Evolutionary conservation across 1,140 invertebrate genomes (phyloP).

Genomic region (Colletes gigas): DNA sequence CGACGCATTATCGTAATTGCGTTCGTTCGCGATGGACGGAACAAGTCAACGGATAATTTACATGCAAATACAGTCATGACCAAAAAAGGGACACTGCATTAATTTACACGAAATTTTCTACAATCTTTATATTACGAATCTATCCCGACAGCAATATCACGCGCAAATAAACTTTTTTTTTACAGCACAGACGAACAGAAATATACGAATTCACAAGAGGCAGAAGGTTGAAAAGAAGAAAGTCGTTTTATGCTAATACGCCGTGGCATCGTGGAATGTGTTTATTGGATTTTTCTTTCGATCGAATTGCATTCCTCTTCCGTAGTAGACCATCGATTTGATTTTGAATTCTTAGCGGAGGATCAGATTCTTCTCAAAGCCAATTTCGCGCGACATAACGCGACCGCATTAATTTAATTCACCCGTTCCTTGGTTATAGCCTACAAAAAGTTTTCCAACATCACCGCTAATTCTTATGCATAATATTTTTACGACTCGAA

Average conservation of each 20-base stretch:
- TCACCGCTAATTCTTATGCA: no score
- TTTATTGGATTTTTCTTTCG: conserved; percentile 78
- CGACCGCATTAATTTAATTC: conserved; percentile 30
- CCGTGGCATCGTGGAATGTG: conserved; percentile 69
- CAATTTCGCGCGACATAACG: conserved; percentile 29
- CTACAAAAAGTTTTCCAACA: no score
- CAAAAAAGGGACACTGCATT: background rate
- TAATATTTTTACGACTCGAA: no score
- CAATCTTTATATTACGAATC: no score
- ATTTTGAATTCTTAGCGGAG: conserved; percentile 73
- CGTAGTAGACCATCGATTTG: conserved; percentile 68
- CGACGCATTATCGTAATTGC: no score
- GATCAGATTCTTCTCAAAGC: conserved; percentile 54
- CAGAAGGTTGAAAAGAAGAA: conserved; percentile 52
- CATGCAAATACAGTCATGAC: conserved; percentile 11
- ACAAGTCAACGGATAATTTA: background rate
- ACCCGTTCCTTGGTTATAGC: background rate
- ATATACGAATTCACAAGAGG: conserved; percentile 16
- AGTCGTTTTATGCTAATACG: conserved; percentile 64
- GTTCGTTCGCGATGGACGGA: no score
- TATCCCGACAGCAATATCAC: background rate
- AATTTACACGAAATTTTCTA: background rate
- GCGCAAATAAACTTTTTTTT: conserved; percentile 24
- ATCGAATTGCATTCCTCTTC: conserved; percentile 76
- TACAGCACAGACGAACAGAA: background rate